These are phyloP conservation scores for Oryctes rhinoceros DNA, from an alignment of 1,140 invertebrate genomes.

Conservation along the genomic window DNA sequence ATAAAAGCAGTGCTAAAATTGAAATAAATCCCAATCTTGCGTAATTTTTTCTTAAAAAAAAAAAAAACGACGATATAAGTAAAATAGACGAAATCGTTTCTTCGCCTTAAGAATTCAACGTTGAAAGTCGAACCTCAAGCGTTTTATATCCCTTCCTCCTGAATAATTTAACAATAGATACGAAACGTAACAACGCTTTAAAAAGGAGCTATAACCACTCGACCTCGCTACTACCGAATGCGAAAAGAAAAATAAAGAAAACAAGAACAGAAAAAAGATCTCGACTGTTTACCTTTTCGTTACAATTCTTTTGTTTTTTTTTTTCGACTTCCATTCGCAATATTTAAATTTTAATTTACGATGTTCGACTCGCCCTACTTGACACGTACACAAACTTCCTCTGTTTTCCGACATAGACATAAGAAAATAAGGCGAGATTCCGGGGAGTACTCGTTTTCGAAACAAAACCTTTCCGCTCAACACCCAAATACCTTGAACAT, in stretches of 20 bases:
- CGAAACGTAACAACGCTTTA: neutral
- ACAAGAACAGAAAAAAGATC: neutral
- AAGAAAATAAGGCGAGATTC: neutral
- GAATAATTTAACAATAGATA: neutral
- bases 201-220: neutral
- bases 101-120: too few species aligned
- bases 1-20: too few species aligned
- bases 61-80: too few species aligned
- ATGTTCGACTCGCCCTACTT: neutral
- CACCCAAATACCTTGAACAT: neutral
- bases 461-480: neutral
- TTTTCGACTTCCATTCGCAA: neutral
- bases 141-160: neutral
- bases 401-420: neutral
- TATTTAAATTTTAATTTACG: slow-evolving; percentile 16
- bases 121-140: neutral
- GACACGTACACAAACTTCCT: neutral
- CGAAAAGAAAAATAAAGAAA: neutral
- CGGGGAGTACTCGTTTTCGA: neutral
- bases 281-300: neutral
- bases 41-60: too few species aligned
- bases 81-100: too few species aligned
- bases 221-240: neutral
- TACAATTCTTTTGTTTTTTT: neutral
- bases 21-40: too few species aligned